Evolutionary conservation across 2,888 invertebrate genomes (phyloP).

Genomic region (Mesoligia furuncula): DNA sequence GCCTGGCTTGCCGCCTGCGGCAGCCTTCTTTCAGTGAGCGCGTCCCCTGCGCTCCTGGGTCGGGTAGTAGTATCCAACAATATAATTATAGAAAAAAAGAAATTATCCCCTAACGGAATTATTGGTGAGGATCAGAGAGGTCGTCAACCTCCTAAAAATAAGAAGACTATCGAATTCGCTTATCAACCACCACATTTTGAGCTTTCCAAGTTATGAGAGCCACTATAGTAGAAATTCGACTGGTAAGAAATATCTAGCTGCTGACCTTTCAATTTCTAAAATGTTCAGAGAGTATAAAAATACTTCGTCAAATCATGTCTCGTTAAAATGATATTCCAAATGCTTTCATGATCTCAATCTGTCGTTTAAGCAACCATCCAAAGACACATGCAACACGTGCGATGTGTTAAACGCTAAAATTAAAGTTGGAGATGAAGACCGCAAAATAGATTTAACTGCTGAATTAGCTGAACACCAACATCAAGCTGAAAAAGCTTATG

Average conservation of each 20-base stretch:
- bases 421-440: conserved; percentile 3
- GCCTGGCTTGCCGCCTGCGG: too few species aligned
- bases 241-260: not conserved
- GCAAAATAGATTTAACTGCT: not conserved
- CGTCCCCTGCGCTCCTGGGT: too few species aligned
- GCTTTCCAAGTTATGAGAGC: not conserved
- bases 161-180: conserved; percentile 29
- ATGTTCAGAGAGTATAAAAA: conserved; percentile 40
- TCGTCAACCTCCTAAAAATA: conserved; percentile 37
- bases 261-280: conserved; percentile 36
- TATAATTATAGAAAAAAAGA: conserved; percentile 7
- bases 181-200: not conserved
- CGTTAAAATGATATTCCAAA: conserved; percentile 27
- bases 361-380: conserved; percentile 17
- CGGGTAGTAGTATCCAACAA: too few species aligned
- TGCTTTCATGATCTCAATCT: conserved; percentile 26
- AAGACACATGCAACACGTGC: conserved; percentile 29
- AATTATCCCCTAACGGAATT: not conserved
- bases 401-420: conserved; percentile 14
- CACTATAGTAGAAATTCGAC: not conserved
- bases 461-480: conserved; percentile 3
- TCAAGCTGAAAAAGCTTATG: conserved; percentile 7
- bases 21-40: too few species aligned
- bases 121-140: conserved; percentile 26
- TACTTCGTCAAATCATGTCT: conserved; percentile 29